Conservation (phyloP, 2,113 vertebrate species). For the Gnathonemus echidnorhynchus region DNA sequence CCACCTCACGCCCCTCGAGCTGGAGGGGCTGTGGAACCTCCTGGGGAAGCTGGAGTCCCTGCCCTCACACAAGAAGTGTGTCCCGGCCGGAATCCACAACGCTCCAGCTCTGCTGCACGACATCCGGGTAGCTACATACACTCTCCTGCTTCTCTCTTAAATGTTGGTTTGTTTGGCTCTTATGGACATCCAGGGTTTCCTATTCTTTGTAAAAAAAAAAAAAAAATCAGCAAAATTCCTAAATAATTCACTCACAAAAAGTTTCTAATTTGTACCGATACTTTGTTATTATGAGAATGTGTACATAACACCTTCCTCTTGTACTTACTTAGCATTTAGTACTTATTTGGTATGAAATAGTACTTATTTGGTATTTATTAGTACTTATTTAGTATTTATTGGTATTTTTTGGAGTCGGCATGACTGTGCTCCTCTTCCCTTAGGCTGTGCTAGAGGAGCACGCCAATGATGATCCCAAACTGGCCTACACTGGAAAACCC, state of each 20-base stretch:
- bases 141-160: background rate
- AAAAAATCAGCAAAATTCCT: background rate
- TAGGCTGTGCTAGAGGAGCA: constrained; percentile 79
- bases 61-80: constrained; percentile 85
- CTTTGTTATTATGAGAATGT: background rate
- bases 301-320: background rate
- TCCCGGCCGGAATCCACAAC: constrained; percentile 80
- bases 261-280: background rate
- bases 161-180: background rate
- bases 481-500: constrained; percentile 86
- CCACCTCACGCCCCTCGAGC: constrained; percentile 80
- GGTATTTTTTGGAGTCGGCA: background rate
- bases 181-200: background rate
- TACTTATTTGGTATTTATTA: background rate
- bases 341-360: background rate
- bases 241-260: background rate
- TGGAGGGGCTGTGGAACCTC: constrained; percentile 86
- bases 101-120: constrained; percentile 78
- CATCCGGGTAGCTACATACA: constrained; percentile 65
- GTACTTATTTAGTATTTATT: background rate
- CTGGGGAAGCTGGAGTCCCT: constrained; percentile 87
- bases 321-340: too few species aligned
- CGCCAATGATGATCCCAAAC: constrained; percentile 70
- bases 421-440: background rate
- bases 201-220: background rate